phyloP scores from a whole-genome alignment of 2,888 invertebrate species.

The Pocota personata region DNA sequence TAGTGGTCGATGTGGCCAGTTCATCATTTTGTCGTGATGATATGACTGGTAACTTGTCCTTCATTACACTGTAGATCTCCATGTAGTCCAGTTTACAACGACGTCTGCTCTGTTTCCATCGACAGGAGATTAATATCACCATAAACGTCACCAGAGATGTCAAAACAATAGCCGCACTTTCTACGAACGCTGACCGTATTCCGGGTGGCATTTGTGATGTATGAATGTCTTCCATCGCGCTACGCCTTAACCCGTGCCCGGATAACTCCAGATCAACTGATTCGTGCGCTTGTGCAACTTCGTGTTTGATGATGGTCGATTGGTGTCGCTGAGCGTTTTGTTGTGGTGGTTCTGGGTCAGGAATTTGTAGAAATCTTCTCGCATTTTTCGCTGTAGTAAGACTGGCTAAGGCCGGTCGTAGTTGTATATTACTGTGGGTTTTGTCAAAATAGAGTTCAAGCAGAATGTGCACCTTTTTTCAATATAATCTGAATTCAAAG shows the following conservation, averaged over 20 bases:
- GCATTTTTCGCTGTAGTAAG: conserved; percentile 71
- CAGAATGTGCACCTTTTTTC: too few species aligned
- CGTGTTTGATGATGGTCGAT: conserved; percentile 84
- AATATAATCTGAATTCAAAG: too few species aligned
- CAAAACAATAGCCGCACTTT: conserved; percentile 91
- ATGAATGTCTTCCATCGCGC: conserved; percentile 78
- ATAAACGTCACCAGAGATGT: conserved; percentile 90
- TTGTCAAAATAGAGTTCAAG: conserved; percentile 68
- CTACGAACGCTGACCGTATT: conserved; percentile 90
- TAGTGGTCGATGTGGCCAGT: conserved; percentile 48
- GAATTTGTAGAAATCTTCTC: conserved; percentile 41
- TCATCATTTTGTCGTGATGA: conserved; percentile 81
- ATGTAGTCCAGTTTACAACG: conserved; percentile 80
- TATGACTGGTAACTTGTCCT: conserved; percentile 86
- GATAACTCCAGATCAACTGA: conserved; percentile 81
- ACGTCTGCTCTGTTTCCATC: conserved; percentile 87
- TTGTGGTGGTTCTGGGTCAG: conserved; percentile 70
- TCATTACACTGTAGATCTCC: conserved; percentile 77
- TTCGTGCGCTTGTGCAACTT: conserved; percentile 83
- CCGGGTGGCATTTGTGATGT: conserved; percentile 84
- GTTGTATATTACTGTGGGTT: conserved; percentile 51
- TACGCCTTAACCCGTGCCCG: conserved; percentile 81
- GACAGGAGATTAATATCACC: conserved; percentile 89
- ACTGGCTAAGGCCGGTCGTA: conserved; percentile 77
- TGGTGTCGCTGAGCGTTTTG: conserved; percentile 82